Conservation (phyloP, 2,888 invertebrate species). For the Notodonta ziczac region DNA sequence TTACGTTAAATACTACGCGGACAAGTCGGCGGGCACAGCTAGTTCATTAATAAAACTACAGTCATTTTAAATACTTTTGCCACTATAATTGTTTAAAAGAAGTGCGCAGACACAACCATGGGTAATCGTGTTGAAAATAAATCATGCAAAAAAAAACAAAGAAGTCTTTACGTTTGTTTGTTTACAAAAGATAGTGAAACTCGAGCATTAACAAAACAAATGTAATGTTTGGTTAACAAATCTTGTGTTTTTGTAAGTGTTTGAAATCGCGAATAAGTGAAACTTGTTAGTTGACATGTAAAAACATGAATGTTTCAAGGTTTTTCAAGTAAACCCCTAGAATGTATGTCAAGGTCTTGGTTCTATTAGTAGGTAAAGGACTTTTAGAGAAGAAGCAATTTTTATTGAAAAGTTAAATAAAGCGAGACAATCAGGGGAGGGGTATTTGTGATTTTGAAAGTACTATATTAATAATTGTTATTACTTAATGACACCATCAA, state of each 20-base stretch:
- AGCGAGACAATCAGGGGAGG: too few species aligned
- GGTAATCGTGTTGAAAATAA: not conserved
- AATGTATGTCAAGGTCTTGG: not conserved
- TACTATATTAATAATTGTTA: too few species aligned
- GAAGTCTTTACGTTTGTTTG: conserved; percentile 2
- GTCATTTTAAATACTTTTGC: too few species aligned
- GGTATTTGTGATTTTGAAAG: too few species aligned
- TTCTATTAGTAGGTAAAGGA: not conserved
- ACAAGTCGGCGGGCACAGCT: too few species aligned
- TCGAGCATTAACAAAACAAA: conserved; percentile 2
- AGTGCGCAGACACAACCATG: not conserved
- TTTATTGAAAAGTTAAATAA: too few species aligned
- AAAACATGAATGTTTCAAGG: conserved; percentile 3
- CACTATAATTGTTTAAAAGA: not conserved
- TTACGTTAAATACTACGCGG: too few species aligned
- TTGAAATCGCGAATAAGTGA: conserved; percentile 2
- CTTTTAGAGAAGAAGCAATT: not conserved
- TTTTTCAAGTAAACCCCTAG: not conserved
- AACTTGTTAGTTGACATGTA: not conserved
- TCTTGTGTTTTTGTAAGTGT: conserved; percentile 3
- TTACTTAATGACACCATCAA: too few species aligned
- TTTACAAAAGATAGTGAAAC: conserved; percentile 5
- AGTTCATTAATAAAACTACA: too few species aligned
- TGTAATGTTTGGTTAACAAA: conserved; percentile 1
- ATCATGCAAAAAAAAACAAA: conserved; percentile 1